Evolutionary conservation across 2,888 invertebrate species (phyloP), one percentile per base, ranked within the genome.

Genomic region (Drosophila cyrtoloma): DNA sequence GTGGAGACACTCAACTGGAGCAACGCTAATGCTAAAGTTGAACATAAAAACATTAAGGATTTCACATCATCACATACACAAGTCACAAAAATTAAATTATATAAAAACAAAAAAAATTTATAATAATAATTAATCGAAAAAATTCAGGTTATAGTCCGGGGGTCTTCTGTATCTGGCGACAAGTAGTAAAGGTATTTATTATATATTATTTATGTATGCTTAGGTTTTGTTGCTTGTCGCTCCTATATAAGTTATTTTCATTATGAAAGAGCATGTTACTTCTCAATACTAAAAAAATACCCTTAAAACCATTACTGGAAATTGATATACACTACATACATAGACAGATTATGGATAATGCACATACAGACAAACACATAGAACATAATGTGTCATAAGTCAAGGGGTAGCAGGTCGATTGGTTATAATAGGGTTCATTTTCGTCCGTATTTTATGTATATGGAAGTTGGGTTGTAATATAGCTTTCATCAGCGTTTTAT

Each of bases 271-370:
- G 76, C 78, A 72, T 74, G 70, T 69, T 64, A 71, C 55, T 16
- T 33, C 39, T 57, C 67, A 73, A 71, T 78, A 85, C 74, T 82
- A 84, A 83, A 78, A 72, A 85, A 72, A 83, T 85, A 84, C 86
- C 86, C 79, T 75, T 75, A 83, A 76, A 88, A 85, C 88, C 84
- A 72, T 83, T 76, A 78, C 71, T 85, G 82, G 82, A 81, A 84
- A 81, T 83, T 68, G 68, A 83, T 71, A 82, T 63, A 72, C 70
- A 82, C 55, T 61, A 71, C 57, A 51, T 26, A 74, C 42, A 61
- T 55, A 77, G 50, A 68, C 44, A 50, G 52, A 44, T 64, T 57
- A 64, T 37, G 30, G 33, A 57, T 52, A 69, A 52, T 64, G 64
- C 57, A 51, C 42, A 59, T 16, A 57, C 28, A 57, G 52, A 47